phyloP scores from a whole-genome alignment of 2,888 invertebrate genomes.

The Cheilosia scutellata region DNA sequence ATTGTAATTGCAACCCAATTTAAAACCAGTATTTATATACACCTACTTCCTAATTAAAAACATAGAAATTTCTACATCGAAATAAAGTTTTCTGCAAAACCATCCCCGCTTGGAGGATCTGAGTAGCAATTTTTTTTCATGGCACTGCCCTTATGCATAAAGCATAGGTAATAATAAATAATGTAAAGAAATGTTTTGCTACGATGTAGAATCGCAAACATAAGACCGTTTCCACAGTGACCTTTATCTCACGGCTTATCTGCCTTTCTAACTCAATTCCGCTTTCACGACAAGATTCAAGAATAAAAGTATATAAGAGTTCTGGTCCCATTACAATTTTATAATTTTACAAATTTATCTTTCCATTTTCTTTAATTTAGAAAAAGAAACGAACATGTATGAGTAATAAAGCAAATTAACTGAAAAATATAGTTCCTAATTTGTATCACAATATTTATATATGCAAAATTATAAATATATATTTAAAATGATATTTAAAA shows the following conservation, averaged over 20 bases:
- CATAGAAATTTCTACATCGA: neutral
- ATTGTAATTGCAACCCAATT: neutral
- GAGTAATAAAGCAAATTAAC: constrained; percentile 45
- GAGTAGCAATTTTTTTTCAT: neutral
- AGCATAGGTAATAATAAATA: neutral
- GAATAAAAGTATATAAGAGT: neutral
- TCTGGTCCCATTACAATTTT: constrained; percentile 45
- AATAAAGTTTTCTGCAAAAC: neutral
- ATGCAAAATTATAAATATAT: constrained; percentile 58
- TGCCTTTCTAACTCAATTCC: neutral
- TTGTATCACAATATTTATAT: constrained; percentile 73
- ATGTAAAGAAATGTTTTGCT: neutral
- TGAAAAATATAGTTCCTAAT: constrained; percentile 75
- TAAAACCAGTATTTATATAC: neutral
- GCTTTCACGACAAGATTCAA: neutral
- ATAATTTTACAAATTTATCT: constrained; percentile 26
- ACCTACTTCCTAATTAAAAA: neutral
- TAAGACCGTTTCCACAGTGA: neutral
- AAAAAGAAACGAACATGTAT: constrained; percentile 38
- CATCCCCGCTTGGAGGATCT: neutral
- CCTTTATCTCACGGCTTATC: neutral
- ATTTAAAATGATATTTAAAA: constrained; percentile 59
- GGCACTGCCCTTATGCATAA: neutral
- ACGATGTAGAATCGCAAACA: neutral
- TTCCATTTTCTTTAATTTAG: constrained; percentile 41